Base-by-base conservation (phyloP, 2,888 invertebrate genomes). In the Harmothoe impar region DNA sequence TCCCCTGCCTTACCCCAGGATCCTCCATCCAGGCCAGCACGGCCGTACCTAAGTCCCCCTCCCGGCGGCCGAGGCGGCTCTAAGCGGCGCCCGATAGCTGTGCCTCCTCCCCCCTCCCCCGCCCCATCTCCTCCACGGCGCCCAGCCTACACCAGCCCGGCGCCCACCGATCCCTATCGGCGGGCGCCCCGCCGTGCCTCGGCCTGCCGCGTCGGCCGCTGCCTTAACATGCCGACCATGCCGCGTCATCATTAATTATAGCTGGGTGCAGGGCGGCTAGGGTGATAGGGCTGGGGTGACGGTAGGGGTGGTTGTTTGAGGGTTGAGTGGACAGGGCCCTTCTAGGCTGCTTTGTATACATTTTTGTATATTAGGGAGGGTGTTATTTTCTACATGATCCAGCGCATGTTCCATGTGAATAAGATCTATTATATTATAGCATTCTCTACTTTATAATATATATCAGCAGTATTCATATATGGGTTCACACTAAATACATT, bases 221-320 rank as follows among this genome's bases (percentile, higher is more conserved):
- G 5, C 86, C 5, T 86, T 56, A 86, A 20, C 52, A 86, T 86
- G 25, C 86, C 29, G 31, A 23, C 10, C 86, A 54, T 25, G 86
- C 54, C 29, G 29, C 29, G 54, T n/a, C 29, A 54, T 52, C 54
- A 54, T 86, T 86, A 86, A 86, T 86, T 86, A 86, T 86, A 52
- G 52, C 54, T 20, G 15, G 0, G 77, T 10, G 7, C 25, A 25
- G 62, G 62, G 62, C 62, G 62, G 62, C 62, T n/a, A 62, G 20
- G 23, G n/a, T 20, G 62, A 62, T n/a, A 15, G 62, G 23, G 23
- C 3, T 20, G 20, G 20, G 62, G 62, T 20, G 62, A n/a, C 12
- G n/a, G 62, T 3, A 62, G 62, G n/a, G n/a, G 62, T 3, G 62
- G 23, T 62, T 20, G 12, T n/a, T 3, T 20, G n/a, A 62, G 62